Evolutionary conservation across 2,888 invertebrate species (phyloP), one percentile per base, ranked within the genome.

Genomic region (Bhutanitis thaidina): DNA sequence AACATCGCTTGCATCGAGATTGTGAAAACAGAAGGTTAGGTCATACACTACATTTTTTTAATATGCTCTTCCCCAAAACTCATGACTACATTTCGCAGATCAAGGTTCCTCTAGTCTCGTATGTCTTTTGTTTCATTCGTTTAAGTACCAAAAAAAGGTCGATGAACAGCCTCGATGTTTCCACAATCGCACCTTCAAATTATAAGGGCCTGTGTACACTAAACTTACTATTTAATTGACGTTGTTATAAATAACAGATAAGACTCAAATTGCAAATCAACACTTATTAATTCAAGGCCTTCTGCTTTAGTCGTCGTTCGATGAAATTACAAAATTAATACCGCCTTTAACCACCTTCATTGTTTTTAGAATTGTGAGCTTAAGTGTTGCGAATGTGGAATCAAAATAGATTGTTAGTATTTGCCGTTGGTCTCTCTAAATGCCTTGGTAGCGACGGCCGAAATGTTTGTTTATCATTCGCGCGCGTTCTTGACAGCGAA

Each of bases 101-200:
- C 84, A 85, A 87, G 86, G 86, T 80, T 77, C 75, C 58, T 71
- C 72, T 77, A 74, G 73, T 77, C 75, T 80, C 71, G 77, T 77
- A 77, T 77, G 74, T 79, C 85, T 86, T 85, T 87, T 87, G 85
- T 87, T 86, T 86, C 80, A 74, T 76, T 80, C 72, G 80, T 76
- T 80, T 85, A 82, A 82, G 84, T 81, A 78, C 78, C 81, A 78
- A 85, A 84, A n/a, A 87, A 88, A 88, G 88, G 88, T 89, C 89
- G 88, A 87, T 81, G 89, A 87, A 87, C 88, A 87, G 85, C 88
- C 86, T 88, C 87, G 88, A 77, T 80, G 86, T 86, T 88, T 88
- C 84, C 82, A 83, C 78, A 77, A 74, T 66, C 67, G 58, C 64
- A 62, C 60, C 72, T 61, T 71, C 68, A 64, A 79, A 76, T 66